These are phyloP conservation scores for Zaprionus capensis DNA, from an alignment of 1,140 invertebrate species.

Conservation along the genomic window DNA sequence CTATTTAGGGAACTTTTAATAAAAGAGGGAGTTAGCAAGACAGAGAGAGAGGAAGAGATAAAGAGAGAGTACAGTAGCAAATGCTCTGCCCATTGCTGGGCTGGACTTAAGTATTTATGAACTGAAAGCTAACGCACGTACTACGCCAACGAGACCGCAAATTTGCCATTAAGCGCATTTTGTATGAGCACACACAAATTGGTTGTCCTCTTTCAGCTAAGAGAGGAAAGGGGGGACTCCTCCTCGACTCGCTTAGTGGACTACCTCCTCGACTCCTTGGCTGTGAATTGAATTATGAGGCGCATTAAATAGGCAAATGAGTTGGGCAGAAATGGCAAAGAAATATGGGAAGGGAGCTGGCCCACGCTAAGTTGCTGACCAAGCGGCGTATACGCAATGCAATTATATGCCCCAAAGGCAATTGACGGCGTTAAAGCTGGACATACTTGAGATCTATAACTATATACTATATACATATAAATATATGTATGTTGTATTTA, in stretches of 20 bases:
- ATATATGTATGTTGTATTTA: not conserved
- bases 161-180: slow-evolving; percentile 10
- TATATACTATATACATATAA: not conserved
- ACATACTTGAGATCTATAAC: not conserved
- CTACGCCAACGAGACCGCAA: not conserved
- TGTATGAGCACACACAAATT: not conserved
- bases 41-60: not conserved
- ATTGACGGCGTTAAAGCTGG: not conserved
- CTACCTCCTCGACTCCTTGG: not conserved
- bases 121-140: not conserved
- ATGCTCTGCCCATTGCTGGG: not conserved
- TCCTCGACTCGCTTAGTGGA: too few relatives aligned
- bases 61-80: not conserved
- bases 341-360: not conserved
- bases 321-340: slow-evolving; percentile 9
- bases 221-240: not conserved
- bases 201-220: not conserved
- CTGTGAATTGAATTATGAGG: slow-evolving; percentile 41
- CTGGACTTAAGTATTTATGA: slow-evolving; percentile 4
- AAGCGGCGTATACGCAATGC: slow-evolving; percentile 23
- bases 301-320: slow-evolving; percentile 51
- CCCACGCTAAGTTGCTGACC: not conserved
- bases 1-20: not conserved
- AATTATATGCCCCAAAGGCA: slow-evolving; percentile 19
- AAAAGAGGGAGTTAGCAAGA: not conserved